Evolutionary conservation across 2,888 invertebrate species (phyloP), one percentile per base, ranked within the genome.

Genomic region (Caenorhabditis japonica): DNA sequence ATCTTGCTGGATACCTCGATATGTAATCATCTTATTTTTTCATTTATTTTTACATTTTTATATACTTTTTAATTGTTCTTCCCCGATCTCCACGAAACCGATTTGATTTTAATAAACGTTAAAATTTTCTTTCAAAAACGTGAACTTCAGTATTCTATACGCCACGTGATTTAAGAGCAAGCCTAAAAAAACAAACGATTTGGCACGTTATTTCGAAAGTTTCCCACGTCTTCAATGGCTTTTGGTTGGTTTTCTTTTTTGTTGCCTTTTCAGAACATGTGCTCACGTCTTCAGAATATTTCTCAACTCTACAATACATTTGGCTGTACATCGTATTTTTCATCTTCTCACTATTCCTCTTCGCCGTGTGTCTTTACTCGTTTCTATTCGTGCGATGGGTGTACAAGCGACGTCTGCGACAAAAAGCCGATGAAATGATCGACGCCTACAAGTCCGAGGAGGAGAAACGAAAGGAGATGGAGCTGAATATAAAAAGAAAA

Each of bases 1-100:
- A 81, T 41, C 78, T 77, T 80, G 55, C 51, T 13, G 81, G 72
- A 21, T 81, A 74, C 44, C 58, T 81, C 17, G 80, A 80, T 52
- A 43, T 81, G 23, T 66, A 27, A 49, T 10, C 30, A 5, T 30
- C 30, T 10, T 7, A n/a, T n/a, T n/a, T n/a, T n/a, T n/a, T n/a
- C n/a, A n/a, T 30, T 30, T 10, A 30, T 30, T 30, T 30, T 10
- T 30, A 30, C 30, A 30, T 10, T 10, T 30, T 30, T 10, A 30
- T 30, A 30, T 30, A 10, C 30, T 30, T 5, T 10, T 30, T 30
- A 10, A 30, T 30, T 30, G 30, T 30, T 5, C 30, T 7, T 30
- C 30, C 10, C 30, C 10, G 5, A 30, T 30, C 30, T 30, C 7
- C 7, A 30, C 5, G 10, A 30, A 30, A 30, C 10, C 5, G 10